Conservation (phyloP, 2,888 invertebrate genomes). For the Poecilobothrus nobilitatus region DNA sequence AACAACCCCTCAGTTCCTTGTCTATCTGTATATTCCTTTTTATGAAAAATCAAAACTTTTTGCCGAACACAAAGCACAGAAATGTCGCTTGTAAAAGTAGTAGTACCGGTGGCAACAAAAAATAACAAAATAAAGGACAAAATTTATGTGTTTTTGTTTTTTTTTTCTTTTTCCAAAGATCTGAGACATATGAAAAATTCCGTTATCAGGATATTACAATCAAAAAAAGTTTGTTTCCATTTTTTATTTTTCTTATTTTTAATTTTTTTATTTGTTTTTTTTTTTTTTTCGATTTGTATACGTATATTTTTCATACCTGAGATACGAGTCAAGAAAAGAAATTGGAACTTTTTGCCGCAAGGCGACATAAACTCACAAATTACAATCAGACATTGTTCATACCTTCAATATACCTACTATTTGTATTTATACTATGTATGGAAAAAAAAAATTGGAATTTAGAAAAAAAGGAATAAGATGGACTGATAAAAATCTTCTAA, state of each 20-base stretch:
- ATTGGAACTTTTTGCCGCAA: background rate
- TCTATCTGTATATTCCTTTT: too few species aligned
- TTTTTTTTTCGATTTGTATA: too few species aligned
- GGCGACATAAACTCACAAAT: background rate
- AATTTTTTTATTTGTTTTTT: too few species aligned
- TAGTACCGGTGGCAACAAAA: background rate
- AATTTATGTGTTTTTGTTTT: background rate
- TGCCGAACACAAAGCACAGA: background rate
- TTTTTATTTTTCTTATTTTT: too few species aligned
- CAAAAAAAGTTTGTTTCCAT: background rate
- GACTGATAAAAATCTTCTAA: too few species aligned
- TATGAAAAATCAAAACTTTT: background rate
- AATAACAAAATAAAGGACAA: background rate
- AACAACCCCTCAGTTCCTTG: too few species aligned
- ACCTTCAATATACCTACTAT: too few species aligned
- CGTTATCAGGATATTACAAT: constrained; percentile 1
- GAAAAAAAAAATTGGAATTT: too few species aligned
- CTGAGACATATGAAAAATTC: background rate
- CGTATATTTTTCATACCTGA: too few species aligned
- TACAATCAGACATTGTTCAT: too few species aligned
- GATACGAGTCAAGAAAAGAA: background rate
- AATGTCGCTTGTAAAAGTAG: background rate
- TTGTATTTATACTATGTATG: too few species aligned
- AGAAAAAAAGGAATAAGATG: too few species aligned
- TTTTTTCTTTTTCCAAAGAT: background rate